phyloP scores from a whole-genome alignment of 2,888 invertebrate genomes.

The Pogonocherus hispidulus region DNA sequence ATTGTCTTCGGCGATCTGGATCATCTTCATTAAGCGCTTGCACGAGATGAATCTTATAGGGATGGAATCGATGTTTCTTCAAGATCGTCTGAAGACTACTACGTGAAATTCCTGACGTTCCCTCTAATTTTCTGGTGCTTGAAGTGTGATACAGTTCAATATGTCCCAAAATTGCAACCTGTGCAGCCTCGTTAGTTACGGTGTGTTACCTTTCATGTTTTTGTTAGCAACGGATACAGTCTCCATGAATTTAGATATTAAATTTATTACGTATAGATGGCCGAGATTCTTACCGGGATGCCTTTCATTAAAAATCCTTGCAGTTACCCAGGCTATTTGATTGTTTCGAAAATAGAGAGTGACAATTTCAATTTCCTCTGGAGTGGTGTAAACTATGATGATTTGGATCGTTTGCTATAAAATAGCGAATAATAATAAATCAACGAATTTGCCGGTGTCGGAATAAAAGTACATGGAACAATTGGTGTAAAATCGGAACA shows the following conservation, averaged over 20 bases:
- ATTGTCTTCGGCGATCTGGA: background rate
- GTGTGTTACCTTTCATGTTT: background rate
- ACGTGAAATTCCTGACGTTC: background rate
- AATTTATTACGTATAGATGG: background rate
- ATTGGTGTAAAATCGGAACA: too few species aligned
- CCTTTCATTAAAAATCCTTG: too few species aligned
- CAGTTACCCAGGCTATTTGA: too few species aligned
- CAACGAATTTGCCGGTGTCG: too few species aligned
- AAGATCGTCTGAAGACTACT: too few species aligned
- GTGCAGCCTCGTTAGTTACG: background rate
- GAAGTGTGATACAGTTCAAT: background rate
- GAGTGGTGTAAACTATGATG: too few species aligned
- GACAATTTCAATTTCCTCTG: too few species aligned
- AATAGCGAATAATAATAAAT: too few species aligned
- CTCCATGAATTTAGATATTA: background rate
- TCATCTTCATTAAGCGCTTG: background rate
- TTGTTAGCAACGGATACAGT: slow-evolving; percentile 3
- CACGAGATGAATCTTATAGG: background rate
- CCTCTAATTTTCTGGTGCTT: background rate
- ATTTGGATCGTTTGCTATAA: too few species aligned
- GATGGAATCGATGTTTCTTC: background rate
- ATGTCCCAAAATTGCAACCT: slow-evolving; percentile 7
- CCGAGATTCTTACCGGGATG: too few species aligned
- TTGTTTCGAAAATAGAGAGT: too few species aligned
- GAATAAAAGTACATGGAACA: too few species aligned